Base-by-base conservation (phyloP, 2,113 vertebrate genomes). In the Ibidorhyncha struthersii region DNA sequence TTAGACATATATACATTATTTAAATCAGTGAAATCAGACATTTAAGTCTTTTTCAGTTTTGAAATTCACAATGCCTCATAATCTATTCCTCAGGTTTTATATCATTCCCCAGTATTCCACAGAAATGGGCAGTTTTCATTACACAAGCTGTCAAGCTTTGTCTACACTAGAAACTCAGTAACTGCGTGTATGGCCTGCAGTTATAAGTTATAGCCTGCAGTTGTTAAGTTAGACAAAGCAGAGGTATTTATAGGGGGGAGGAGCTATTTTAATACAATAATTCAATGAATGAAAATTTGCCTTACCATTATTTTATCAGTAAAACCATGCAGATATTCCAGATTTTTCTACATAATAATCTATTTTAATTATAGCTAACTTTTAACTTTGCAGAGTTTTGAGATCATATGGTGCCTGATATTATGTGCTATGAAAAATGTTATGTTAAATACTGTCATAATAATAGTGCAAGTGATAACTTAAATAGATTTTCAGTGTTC, bases 201-300 rank as follows among this genome's bases (percentile, higher is more conserved):
- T 9, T 83, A 27, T 20, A 41, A 63, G 38, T 63, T 63, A 34
- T 9, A 52, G 26, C 18, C 40, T 55, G 32, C 61, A 69, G 19
- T 5, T 80, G 7, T 4, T 65, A 34, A 47, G 22, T 55, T n/a
- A 43, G 23, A 56, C 10, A 78, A 53, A 69, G 65, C 8, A 88
- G 36, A 79, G 15, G 0, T 59, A 40, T 63, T 53, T 36, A 12
- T 0, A 40, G 5, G 4, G 14, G 9, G 8, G 71, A 27, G 32
- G 10, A 82, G 6, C 2, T 83, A 16, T 69, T 86, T 76, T 59
- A 76, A 41, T 7, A 16, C 9, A 43, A 10, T 20, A 66, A 53
- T 69, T 77, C 66, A 59, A 38, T 62, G 9, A 59, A 70, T 1
- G 2, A 83, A 86, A 86, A 58, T 41, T 41, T 55, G 9, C 14